Base-by-base conservation (phyloP, 1,140 invertebrate genomes). In the Atta colombica region DNA sequence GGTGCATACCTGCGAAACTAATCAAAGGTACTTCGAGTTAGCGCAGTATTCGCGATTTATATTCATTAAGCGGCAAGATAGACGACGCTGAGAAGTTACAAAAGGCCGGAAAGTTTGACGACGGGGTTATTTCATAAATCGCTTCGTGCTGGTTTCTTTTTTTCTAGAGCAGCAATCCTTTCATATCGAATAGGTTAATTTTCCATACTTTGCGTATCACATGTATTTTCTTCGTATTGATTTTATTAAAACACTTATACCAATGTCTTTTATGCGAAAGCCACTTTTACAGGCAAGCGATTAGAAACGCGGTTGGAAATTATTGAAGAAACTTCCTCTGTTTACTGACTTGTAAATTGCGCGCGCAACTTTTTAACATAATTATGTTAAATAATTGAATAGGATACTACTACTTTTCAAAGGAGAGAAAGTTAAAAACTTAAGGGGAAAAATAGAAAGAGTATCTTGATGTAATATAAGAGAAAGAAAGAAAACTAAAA, bases 11-110 rank as follows among this genome's bases (percentile, higher is more conserved):
- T 85, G 80, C 66, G 69, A 66, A 85, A 87, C 80, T 87, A 87
- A 87, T 87, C 86, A 87, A 71, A 85, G 80, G 80, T 87, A 72
- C 58, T 63, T 65, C 61, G 68, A 65, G 86, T 49, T 87, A 85
- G 63, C 69, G 16, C 51, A 35, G 58, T 45, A 31, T 61, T 75
- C 51, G 51, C 86, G 61, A 87, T 87, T 87, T 87, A 87, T 87
- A 87, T 87, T 87, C 86, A 87, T 87, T 87, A 87, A 87, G 69
- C 80, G 78, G 68, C 25, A 85, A 72, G 80, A 45, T 85, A 75
- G 49, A 87, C 86, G 58, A 68, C 61, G 49, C 49, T 61, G 77
- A 77, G 80, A 87, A 87, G 80, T 87, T 87, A 49, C 80, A 49
- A 53, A 60, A 53, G 60, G 49, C 39, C 77, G 68, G 49, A 85